Base-by-base conservation (phyloP, 2,797 vertebrate genomes). In the Hippopotamyrus pictus region DNA sequence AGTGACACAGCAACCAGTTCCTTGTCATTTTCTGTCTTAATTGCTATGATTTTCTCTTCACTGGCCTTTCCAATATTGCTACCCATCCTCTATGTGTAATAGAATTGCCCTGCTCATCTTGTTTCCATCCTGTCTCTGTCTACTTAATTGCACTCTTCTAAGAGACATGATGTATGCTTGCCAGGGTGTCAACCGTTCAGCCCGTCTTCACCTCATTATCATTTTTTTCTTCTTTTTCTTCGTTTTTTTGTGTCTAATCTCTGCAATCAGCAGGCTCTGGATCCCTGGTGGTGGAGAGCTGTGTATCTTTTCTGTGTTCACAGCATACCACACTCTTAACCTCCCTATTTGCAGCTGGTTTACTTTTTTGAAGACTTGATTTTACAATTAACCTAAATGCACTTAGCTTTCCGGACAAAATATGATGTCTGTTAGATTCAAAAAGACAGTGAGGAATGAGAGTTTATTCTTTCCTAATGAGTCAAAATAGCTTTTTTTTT, bases 21-120 rank as follows among this genome's bases (percentile, higher is more conserved):
- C 57, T 29, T 65, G 37, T 88, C 86, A 69, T 88, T 88, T 65
- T 86, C 44, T 69, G n/a, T 48, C 54, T 88, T 88, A 88, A 65
- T 51, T 76, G 44, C 87, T 76, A 46, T 51, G 22, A 88, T 73
- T 76, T 88, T 76, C 65, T 76, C 87, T 88, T 51, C 87, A 50
- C 46, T 73, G 62, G n/a, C 25, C 14, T 50, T 17, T 11, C 22
- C 44, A 14, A 5, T 51, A 88, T 46, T 73, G 41, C 41, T 44
- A 48, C 41, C 51, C 50, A 87, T 87, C 25, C 85, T 69, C 17
- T 54, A 29, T 57, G 51, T 14, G 86, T 57, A 57, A 87, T 22
- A 86, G 25, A 41, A 87, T 25, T 57, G 53, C 29, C 3, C 53
- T 37, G 86, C 12, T 44, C 57, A 37, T 48, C 37, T 88, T 88